phyloP scores from a whole-genome alignment of 2,797 vertebrate species.

The Enteromius treurensis region DNA sequence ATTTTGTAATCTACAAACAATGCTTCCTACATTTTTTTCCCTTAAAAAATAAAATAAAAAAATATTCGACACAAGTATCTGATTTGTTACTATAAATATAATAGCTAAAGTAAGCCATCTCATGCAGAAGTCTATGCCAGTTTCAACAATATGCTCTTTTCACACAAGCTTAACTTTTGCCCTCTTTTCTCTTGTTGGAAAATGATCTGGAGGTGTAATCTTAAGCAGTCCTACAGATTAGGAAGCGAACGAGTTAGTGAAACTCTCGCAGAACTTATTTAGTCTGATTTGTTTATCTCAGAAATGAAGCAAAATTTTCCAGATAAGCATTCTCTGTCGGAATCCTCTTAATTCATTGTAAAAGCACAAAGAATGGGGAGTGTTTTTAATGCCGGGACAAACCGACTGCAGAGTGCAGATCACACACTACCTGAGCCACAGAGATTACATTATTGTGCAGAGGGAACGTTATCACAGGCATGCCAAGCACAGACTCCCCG shows the following conservation, averaged over 20 bases:
- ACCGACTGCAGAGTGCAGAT: slow-evolving; percentile 78
- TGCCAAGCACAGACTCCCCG: slow-evolving; percentile 73
- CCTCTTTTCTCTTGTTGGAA: slow-evolving; percentile 71
- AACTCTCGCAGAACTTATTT: slow-evolving; percentile 80
- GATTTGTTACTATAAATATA: slow-evolving; percentile 80
- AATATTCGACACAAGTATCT: slow-evolving; percentile 72
- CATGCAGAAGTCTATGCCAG: slow-evolving; percentile 66
- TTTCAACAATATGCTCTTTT: slow-evolving; percentile 70
- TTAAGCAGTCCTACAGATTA: slow-evolving; percentile 77
- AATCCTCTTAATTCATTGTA: slow-evolving; percentile 84
- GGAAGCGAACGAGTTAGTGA: slow-evolving; percentile 70
- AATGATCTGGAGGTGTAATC: slow-evolving; percentile 78
- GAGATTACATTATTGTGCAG: slow-evolving; percentile 81
- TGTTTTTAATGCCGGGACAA: slow-evolving; percentile 78
- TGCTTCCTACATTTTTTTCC: slow-evolving; percentile 64
- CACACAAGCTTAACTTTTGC: slow-evolving; percentile 78
- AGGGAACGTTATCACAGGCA: slow-evolving; percentile 77
- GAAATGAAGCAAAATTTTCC: slow-evolving; percentile 52
- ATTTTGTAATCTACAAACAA: slow-evolving; percentile 86
- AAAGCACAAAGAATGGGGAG: slow-evolving; percentile 79
- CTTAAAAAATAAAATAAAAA: neutral
- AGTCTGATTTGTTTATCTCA: slow-evolving; percentile 79
- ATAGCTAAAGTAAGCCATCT: slow-evolving; percentile 79
- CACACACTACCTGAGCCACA: slow-evolving; percentile 83
- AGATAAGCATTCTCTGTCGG: slow-evolving; percentile 76